Evolutionary conservation across 2,888 invertebrate species (phyloP).

Genomic region (Dugesia japonica): DNA sequence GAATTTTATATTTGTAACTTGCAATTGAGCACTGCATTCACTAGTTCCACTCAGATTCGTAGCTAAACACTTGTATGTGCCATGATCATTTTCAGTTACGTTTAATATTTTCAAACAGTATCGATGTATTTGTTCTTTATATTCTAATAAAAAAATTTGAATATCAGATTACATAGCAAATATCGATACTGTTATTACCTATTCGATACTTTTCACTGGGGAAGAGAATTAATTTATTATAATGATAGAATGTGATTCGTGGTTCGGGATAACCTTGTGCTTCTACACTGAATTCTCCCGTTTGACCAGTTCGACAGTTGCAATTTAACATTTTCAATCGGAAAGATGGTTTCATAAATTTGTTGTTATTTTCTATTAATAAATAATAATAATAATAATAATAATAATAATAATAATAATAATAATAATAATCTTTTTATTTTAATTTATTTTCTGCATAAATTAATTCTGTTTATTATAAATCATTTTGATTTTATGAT

Average conservation of each 20-base stretch:
- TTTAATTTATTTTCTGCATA: no score
- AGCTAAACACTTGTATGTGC: background rate
- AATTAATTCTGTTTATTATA: no score
- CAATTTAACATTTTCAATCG: background rate
- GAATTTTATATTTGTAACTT: background rate
- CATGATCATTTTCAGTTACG: background rate
- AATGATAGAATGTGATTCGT: background rate
- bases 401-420: no score
- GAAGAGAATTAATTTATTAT: background rate
- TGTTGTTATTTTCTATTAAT: background rate
- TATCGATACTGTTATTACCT: no score
- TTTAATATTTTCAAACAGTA: background rate
- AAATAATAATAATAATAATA: background rate
- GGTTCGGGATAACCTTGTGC: background rate
- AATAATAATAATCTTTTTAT: no score
- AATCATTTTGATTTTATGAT: no score
- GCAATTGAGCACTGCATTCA: constrained; percentile 1
- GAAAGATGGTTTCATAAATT: background rate
- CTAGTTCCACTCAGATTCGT: background rate
- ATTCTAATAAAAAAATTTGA: no score
- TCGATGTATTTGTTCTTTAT: background rate
- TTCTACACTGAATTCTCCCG: background rate
- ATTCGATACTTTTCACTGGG: background rate
- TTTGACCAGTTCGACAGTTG: background rate
- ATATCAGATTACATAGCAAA: no score